Evolutionary conservation across 2,113 vertebrate species (phyloP).

Genomic region (Eublepharis macularius): DNA sequence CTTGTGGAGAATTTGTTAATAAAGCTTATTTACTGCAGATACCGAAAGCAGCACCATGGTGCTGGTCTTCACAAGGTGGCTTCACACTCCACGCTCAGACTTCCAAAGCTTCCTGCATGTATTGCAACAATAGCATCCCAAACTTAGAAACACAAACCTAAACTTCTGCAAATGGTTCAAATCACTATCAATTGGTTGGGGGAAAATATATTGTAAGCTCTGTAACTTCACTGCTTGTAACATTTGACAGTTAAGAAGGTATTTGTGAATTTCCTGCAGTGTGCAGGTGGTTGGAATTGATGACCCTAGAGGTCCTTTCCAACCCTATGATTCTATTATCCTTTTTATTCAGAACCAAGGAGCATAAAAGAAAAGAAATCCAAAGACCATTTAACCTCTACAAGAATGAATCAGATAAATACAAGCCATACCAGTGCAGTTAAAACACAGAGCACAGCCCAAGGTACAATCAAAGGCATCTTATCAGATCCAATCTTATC

Average conservation of each 20-base stretch:
- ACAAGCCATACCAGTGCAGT: neutral
- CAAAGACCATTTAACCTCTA: neutral
- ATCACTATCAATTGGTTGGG: neutral
- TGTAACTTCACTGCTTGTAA: no score
- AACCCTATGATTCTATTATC: no score
- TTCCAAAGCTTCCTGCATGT: neutral
- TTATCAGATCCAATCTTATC: neutral
- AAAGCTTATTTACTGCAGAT: neutral
- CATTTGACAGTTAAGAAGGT: no score
- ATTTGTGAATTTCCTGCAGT: no score
- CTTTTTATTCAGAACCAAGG: neutral
- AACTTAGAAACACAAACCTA: neutral
- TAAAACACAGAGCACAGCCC: neutral
- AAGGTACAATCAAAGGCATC: neutral
- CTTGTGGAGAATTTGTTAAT: neutral
- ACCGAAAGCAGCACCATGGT: neutral
- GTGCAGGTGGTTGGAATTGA: no score
- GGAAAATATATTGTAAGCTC: neutral
- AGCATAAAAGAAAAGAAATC: neutral
- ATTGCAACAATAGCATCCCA: neutral
- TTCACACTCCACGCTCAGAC: neutral
- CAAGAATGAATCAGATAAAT: neutral
- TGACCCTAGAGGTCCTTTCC: no score
- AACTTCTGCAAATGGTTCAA: no score
- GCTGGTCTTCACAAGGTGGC: neutral